These are phyloP conservation scores for Drosophila carrolli DNA, from an alignment of 1,140 invertebrate genomes.

Conservation along the genomic window DNA sequence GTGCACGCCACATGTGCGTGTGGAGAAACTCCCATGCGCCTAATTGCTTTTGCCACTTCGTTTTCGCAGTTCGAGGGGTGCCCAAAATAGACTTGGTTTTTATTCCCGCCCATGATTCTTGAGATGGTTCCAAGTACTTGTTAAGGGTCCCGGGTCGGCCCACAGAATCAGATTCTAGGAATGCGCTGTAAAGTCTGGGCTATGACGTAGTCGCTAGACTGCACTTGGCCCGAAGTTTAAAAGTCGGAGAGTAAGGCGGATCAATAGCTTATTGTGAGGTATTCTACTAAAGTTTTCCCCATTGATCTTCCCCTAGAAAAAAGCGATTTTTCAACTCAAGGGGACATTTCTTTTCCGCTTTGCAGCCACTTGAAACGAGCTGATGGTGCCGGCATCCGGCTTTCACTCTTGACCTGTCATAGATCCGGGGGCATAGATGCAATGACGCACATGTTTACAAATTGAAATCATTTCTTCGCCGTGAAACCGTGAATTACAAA, in stretches of 20 bases:
- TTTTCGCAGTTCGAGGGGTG: constrained; percentile 36
- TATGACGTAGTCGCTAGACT: too few relatives aligned
- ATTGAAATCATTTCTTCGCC: constrained; percentile 27
- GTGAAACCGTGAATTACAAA: constrained; percentile 1
- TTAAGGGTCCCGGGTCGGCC: neutral
- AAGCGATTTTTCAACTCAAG: constrained; percentile 9
- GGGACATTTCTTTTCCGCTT: constrained; percentile 14
- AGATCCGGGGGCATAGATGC: constrained; percentile 8
- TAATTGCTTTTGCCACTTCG: constrained; percentile 27
- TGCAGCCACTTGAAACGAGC: constrained; percentile 14
- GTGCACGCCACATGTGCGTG: constrained; percentile 6
- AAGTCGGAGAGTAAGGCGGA: neutral
- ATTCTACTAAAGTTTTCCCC: neutral
- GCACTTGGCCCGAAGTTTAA: too few relatives aligned
- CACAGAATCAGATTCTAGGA: too few relatives aligned
- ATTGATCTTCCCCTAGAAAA: neutral
- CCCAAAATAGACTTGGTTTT: constrained; percentile 9
- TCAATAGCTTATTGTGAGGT: neutral
- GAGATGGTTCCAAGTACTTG: constrained; percentile 4
- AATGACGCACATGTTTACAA: constrained; percentile 35
- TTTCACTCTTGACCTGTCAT: constrained; percentile 30
- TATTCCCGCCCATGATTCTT: neutral
- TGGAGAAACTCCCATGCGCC: constrained; percentile 15
- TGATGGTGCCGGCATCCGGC: constrained; percentile 7
- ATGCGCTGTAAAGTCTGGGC: too few relatives aligned